phyloP scores from a whole-genome alignment of 2,797 vertebrate genomes.

The Botia almorhae region DNA sequence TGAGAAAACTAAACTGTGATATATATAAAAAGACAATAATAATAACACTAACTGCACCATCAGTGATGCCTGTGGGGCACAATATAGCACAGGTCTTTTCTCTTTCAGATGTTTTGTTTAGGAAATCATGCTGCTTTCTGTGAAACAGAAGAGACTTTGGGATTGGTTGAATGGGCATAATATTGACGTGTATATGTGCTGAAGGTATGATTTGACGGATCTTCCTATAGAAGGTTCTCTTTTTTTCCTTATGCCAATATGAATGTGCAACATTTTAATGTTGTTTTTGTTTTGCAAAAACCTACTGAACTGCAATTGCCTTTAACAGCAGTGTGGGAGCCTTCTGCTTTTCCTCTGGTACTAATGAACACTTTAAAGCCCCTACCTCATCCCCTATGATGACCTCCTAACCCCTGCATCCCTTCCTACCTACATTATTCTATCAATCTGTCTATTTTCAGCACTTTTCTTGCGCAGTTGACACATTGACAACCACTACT shows the following conservation, averaged over 20 bases:
- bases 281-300: slow-evolving; percentile 16
- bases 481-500: slow-evolving; percentile 24
- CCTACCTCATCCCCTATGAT: slow-evolving; percentile 45
- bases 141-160: slow-evolving; percentile 49
- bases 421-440: not conserved
- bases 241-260: slow-evolving; percentile 69
- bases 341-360: slow-evolving; percentile 42
- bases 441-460: not conserved
- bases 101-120: slow-evolving; percentile 50
- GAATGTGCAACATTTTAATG: slow-evolving; percentile 74
- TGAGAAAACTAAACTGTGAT: slow-evolving; percentile 62
- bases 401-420: slow-evolving; percentile 19
- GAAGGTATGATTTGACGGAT: slow-evolving; percentile 63
- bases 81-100: slow-evolving; percentile 60
- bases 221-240: slow-evolving; percentile 42
- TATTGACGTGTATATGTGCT: slow-evolving; percentile 56
- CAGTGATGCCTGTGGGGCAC: slow-evolving; percentile 40
- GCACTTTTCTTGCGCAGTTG: slow-evolving; percentile 7
- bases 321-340: slow-evolving; percentile 59
- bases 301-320: slow-evolving; percentile 55
- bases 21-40: slow-evolving; percentile 69
- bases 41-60: slow-evolving; percentile 62
- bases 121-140: slow-evolving; percentile 58
- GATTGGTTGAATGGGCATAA: slow-evolving; percentile 60
- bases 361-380: slow-evolving; percentile 16